Evolutionary conservation across 2,888 invertebrate genomes (phyloP), one percentile per base, ranked within the genome.

Genomic region (Diarsia dahlii): DNA sequence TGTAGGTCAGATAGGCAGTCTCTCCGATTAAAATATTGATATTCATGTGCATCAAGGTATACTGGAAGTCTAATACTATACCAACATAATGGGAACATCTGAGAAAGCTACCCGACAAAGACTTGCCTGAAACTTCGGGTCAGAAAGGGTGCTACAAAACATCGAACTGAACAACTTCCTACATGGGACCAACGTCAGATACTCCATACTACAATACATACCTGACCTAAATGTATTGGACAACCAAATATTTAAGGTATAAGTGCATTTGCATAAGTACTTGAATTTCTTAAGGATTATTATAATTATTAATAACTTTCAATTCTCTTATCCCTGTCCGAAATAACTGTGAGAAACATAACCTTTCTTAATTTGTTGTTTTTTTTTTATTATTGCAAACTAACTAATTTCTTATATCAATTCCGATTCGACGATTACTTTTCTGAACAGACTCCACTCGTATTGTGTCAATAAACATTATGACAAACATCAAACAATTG

Each of bases 401-500:
- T 71, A 71, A 34, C 66, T 74, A 76, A 74, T 74, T 74, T 56
- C 39, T 58, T 50, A 45, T n/a, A 60, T 66, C 28, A 71, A 63
- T 83, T 68, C 20, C 39, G 46, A 56, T 63, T 71, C 48, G 28
- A 46, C n/a, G 12, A 66, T 71, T 54, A 56, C 52, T 66, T 78
- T 68, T 58, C 18, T 10, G 60, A 70, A 76, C 52, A 65, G 5
- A 20, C 9, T 39, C 23, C 28, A 50, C 13, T 13, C 45, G 54
- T 34, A 28, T 66, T n/a, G 39, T 28, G 6, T 56, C 45, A 71
- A 74, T 84, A 79, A 84, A 81, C 62, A 69, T 48, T 58, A 48
- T 79, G 66, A 67, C 66, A 65, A 23, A 84, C 56, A 39, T 15
- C 56, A 13, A 13, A 69, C 60, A 84, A 56, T 84, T 69, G 79